Conservation (phyloP, 1,140 invertebrate species). For the Drosophila guanche region DNA sequence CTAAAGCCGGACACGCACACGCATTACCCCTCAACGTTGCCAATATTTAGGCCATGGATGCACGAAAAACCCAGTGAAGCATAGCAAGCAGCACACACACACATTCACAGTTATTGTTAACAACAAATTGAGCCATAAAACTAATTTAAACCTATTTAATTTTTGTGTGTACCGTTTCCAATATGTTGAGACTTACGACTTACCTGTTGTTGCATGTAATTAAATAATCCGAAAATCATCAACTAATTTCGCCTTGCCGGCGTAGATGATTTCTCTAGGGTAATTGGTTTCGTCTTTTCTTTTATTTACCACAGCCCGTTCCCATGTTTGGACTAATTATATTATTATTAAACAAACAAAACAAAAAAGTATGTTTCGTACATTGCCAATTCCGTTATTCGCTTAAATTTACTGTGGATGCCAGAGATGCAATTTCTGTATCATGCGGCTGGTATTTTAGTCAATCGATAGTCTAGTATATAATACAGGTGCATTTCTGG, state of each 20-base stretch:
- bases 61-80: slow-evolving; percentile 84
- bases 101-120: slow-evolving; percentile 44
- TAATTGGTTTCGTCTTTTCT: neutral
- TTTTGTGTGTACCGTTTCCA: slow-evolving; percentile 29
- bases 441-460: too few relatives aligned
- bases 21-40: slow-evolving; percentile 95
- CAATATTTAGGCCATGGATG: slow-evolving; percentile 95
- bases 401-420: too few relatives aligned
- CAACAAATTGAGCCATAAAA: slow-evolving; percentile 63
- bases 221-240: slow-evolving; percentile 22
- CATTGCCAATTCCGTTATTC: too few relatives aligned
- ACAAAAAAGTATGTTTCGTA: too few relatives aligned
- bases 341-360: too few relatives aligned
- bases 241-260: neutral
- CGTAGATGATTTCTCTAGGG: too few relatives aligned
- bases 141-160: slow-evolving; percentile 71
- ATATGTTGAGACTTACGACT: slow-evolving; percentile 12
- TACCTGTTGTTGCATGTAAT: slow-evolving; percentile 36
- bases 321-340: too few relatives aligned
- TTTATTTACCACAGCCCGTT: too few relatives aligned
- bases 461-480: too few relatives aligned
- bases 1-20: slow-evolving; percentile 91
- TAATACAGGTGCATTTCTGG: too few relatives aligned
- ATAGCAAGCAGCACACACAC: slow-evolving; percentile 20
- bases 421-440: too few relatives aligned